Base-by-base conservation (phyloP, 2,888 invertebrate species). In the Aspidiotus rigidus region DNA sequence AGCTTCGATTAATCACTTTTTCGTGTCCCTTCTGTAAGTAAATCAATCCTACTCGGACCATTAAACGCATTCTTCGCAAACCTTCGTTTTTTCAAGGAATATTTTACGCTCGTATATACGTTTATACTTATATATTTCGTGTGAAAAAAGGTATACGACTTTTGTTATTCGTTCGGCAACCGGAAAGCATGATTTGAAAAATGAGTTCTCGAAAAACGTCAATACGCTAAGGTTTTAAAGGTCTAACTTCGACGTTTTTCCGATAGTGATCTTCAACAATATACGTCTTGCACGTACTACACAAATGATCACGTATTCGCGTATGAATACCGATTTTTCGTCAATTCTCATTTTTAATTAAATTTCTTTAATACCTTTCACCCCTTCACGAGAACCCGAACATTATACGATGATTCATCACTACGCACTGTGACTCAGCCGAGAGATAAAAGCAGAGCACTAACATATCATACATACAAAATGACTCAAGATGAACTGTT, bases 1-100 rank as follows among this genome's bases (percentile, higher is more conserved):
- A 28, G 28, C 49, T 64, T 64, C 64, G 64, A 64, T 64, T 64
- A 64, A 64, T 64, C 64, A 64, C 64, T 64, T 64, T 16, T 42
- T 61, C 53, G 44, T 62, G 49, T 49, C 53, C 62, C 62, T 42
- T 62, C 53, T 64, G 49, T 49, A 49, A 49, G 49, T 49, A 49
- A 49, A 55, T 64, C 64, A 55, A 64, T 64, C 64, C 64, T 64
- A 53, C 54, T 54, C 64, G 55, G 49, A 55, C 64, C 64, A 64
- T 64, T 64, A 64, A 64, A 64, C 64, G 64, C 64, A 64, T 64
- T 64, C 64, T 54, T 64, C 64, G 64, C 64, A 54, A 64, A 64
- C 64, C 64, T 64, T 64, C 39, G 64, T 64, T 49, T 49, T 64
- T 56, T 16, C 28, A 55, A 64, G 54, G 40, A 28, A 55, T 16